Evolutionary conservation across 2,888 invertebrate species (phyloP).

Genomic region (Eremobia ochroleuca): DNA sequence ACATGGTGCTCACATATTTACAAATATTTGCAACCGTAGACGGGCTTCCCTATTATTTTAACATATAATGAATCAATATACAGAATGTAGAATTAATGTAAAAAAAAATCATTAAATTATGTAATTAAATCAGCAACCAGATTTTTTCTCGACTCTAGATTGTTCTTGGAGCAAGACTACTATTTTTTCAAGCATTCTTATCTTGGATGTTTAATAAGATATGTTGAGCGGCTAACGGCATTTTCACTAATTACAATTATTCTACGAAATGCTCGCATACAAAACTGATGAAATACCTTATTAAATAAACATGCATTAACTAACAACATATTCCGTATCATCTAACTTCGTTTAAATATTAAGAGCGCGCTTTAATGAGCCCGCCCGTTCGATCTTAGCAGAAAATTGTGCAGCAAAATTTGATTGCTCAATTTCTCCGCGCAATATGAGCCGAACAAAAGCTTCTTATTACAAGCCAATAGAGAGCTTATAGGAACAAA

Average conservation of each 20-base stretch:
- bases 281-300: not conserved
- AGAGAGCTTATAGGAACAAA: slow-evolving; percentile 15
- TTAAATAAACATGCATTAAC: not conserved
- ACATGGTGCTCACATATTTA: not conserved
- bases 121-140: not conserved
- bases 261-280: not conserved
- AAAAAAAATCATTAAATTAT: not conserved
- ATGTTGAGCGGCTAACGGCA: not conserved
- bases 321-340: not conserved
- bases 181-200: not conserved
- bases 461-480: slow-evolving; percentile 20
- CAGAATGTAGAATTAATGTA: not conserved
- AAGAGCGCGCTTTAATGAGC: not conserved
- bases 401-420: slow-evolving; percentile 38
- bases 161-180: not conserved
- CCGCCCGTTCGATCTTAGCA: slow-evolving; percentile 8
- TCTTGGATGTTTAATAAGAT: not conserved
- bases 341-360: not conserved
- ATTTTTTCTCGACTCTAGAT: not conserved
- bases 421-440: slow-evolving; percentile 26
- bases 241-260: too few relatives aligned
- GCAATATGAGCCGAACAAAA: slow-evolving; percentile 12
- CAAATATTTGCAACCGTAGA: not conserved
- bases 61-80: not conserved
- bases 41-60: not conserved